phyloP scores from a whole-genome alignment of 2,797 vertebrate species.

The Ctenopoma kingsleyae region DNA sequence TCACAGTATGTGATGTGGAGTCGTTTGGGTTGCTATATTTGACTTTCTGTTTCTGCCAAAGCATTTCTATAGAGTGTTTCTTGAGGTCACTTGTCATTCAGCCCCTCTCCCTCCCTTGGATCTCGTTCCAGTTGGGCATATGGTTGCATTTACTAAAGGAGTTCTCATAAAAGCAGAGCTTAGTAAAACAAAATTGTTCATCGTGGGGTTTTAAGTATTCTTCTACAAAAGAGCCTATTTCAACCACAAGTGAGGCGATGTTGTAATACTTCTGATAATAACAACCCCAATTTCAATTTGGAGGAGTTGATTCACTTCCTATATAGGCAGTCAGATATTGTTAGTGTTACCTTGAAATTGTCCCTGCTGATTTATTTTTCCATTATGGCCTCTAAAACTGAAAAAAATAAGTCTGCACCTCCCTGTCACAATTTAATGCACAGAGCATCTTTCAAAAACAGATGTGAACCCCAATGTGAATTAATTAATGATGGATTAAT shows the following conservation, averaged over 20 bases:
- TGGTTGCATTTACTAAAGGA: constrained; percentile 79
- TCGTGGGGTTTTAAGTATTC: constrained; percentile 69
- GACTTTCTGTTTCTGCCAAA: constrained; percentile 63
- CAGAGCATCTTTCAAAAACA: constrained; percentile 39
- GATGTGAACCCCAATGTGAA: neutral
- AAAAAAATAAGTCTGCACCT: constrained; percentile 17
- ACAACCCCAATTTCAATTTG: constrained; percentile 60
- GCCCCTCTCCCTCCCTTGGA: constrained; percentile 59
- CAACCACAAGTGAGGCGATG: constrained; percentile 70
- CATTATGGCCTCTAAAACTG: constrained; percentile 36
- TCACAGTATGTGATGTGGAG: constrained; percentile 51
- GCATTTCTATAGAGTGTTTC: constrained; percentile 67
- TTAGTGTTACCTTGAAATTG: constrained; percentile 58
- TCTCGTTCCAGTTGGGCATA: constrained; percentile 72
- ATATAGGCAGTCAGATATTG: constrained; percentile 63
- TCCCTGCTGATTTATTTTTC: constrained; percentile 62
- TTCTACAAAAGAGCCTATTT: constrained; percentile 58
- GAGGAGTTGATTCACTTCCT: constrained; percentile 71
- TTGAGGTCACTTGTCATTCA: constrained; percentile 77
- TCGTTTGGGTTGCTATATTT: constrained; percentile 50
- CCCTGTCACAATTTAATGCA: constrained; percentile 9
- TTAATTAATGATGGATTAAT: too few species aligned
- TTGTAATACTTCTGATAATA: constrained; percentile 71
- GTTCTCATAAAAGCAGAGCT: constrained; percentile 73
- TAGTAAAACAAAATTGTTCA: constrained; percentile 78